Percentiles rank a stretch among this genome's conserved stretches.
These are phyloP conservation scores for Parus major DNA, from an alignment of 2,113 vertebrate species.

Conservation along the genomic window DNA sequence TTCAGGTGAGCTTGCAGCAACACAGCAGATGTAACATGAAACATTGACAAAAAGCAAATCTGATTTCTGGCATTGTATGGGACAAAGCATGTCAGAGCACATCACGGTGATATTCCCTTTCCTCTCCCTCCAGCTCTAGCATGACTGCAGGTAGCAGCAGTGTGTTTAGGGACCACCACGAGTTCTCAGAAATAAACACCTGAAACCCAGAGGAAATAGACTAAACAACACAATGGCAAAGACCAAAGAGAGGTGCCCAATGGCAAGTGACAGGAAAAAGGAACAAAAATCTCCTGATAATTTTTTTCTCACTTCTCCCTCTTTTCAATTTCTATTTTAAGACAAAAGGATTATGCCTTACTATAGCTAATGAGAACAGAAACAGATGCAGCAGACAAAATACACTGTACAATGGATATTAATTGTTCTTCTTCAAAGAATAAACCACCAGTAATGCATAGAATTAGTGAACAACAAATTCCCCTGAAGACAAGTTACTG, in stretches of 20 bases:
- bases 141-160: neutral
- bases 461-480: conserved; percentile 43
- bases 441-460: conserved; percentile 31
- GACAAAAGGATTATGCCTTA: conserved; percentile 15
- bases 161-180: accelerated
- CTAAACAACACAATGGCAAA: neutral
- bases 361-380: conserved; percentile 17
- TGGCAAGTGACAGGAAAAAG: neutral
- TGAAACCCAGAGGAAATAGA: neutral
- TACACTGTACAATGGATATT: conserved; percentile 22
- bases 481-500: neutral
- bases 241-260: neutral
- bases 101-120: neutral
- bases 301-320: neutral
- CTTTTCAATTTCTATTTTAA: conserved; percentile 31
- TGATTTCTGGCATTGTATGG: neutral
- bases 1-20: neutral
- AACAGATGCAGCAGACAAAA: conserved; percentile 38
- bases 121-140: neutral
- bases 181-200: neutral
- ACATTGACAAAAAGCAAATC: neutral
- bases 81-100: neutral
- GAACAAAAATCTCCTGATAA: neutral
- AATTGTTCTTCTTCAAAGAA: conserved; percentile 35
- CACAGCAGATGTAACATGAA: neutral